Evolutionary conservation across 2,113 vertebrate species (phyloP).

Genomic region (Lasiurus cinereus): DNA sequence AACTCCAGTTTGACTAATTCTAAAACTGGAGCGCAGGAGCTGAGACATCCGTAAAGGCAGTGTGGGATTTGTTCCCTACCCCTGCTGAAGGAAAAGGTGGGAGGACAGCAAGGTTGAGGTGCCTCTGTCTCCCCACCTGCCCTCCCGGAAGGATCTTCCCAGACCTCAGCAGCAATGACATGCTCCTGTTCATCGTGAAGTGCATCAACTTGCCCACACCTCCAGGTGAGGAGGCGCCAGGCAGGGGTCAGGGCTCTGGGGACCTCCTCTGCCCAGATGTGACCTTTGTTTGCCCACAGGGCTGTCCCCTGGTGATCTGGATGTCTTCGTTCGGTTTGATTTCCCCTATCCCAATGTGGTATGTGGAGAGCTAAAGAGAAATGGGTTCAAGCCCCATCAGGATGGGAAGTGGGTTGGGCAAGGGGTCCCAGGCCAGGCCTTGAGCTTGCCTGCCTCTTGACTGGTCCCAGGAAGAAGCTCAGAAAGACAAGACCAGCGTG

Average conservation of each 20-base stretch:
- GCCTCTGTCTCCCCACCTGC: not conserved
- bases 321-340: slow-evolving; percentile 94
- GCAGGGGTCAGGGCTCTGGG: fast-evolving
- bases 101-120: not conserved
- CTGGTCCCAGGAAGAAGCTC: slow-evolving; percentile 92
- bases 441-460: not conserved
- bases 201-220: slow-evolving; percentile 92
- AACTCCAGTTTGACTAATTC: not conserved
- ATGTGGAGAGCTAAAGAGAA: slow-evolving; percentile 52
- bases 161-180: slow-evolving; percentile 90
- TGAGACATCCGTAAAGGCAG: not conserved
- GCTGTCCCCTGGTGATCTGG: slow-evolving; percentile 91
- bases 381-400: not conserved
- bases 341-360: slow-evolving; percentile 95
- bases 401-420: not conserved
- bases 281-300: slow-evolving; percentile 83
- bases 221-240: slow-evolving; percentile 86
- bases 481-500: slow-evolving; percentile 93
- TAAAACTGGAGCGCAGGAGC: not conserved
- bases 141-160: slow-evolving; percentile 87
- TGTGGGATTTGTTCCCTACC: not conserved
- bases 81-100: fast-evolving
- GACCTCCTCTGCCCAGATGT: not conserved
- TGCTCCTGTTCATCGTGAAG: slow-evolving; percentile 91
- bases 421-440: not conserved